Evolutionary conservation across 2,113 vertebrate species (phyloP).

Genomic region (Brevimyrus niger): DNA sequence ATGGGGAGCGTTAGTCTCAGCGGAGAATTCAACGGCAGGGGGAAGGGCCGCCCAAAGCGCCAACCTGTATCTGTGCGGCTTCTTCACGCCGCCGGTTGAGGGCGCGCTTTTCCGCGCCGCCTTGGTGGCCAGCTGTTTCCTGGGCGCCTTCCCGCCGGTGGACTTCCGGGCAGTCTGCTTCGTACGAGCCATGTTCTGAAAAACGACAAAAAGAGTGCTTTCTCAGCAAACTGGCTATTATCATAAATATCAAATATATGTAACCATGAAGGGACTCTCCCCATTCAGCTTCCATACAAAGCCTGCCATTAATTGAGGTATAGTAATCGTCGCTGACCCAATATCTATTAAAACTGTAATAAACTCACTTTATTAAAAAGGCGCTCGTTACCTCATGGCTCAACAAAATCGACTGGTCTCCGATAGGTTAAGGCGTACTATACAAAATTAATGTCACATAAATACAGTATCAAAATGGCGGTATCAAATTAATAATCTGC

Average conservation of each 20-base stretch:
- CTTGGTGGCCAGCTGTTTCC: constrained; percentile 79
- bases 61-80: constrained; percentile 71
- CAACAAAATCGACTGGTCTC: background rate
- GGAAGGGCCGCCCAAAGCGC: background rate
- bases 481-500: background rate
- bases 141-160: constrained; percentile 83
- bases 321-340: background rate
- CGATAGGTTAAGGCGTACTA: background rate
- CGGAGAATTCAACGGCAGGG: background rate
- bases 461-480: background rate
- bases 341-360: background rate
- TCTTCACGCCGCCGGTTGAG: constrained; percentile 80
- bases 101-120: constrained; percentile 75
- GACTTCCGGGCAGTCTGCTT: constrained; percentile 87
- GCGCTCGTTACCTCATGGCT: background rate
- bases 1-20: background rate
- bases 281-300: background rate
- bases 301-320: background rate
- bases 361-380: background rate
- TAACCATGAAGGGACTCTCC: background rate
- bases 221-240: background rate
- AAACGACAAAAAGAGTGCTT: background rate
- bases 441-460: background rate
- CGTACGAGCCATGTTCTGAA: constrained; percentile 74
- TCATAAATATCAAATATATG: background rate